These are phyloP conservation scores for Sesamia nonagrioides DNA, from an alignment of 1,140 invertebrate species.

Conservation along the genomic window DNA sequence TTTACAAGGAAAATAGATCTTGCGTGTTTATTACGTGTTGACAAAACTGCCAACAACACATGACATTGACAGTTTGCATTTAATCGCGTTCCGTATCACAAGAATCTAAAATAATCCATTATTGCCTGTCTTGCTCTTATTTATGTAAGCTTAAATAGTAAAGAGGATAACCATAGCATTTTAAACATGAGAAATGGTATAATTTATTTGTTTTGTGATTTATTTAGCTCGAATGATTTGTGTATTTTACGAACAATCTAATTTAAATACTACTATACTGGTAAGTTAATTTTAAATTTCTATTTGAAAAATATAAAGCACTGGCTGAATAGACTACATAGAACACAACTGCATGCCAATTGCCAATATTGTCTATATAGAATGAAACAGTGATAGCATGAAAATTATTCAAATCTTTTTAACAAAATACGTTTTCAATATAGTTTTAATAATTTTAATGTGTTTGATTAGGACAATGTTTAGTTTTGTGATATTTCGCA, in stretches of 20 bases:
- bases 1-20: neutral
- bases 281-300: no score
- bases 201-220: no score
- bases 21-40: constrained; percentile 60
- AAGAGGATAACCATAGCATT: neutral
- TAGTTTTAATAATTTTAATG: no score
- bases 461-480: no score
- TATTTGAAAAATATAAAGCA: no score
- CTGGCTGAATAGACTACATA: neutral
- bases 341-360: neutral
- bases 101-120: neutral
- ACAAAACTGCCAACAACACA: constrained; percentile 48
- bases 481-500: no score
- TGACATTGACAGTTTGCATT: constrained; percentile 32
- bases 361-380: neutral
- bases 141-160: neutral
- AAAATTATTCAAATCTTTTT: neutral
- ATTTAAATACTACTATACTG: no score
- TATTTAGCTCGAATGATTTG: no score
- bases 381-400: neutral
- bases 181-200: neutral
- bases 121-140: neutral
- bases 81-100: neutral
- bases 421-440: no score
- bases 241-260: no score